Conservation (phyloP, 2,888 invertebrate species). For the Chymomyza amoena region DNA sequence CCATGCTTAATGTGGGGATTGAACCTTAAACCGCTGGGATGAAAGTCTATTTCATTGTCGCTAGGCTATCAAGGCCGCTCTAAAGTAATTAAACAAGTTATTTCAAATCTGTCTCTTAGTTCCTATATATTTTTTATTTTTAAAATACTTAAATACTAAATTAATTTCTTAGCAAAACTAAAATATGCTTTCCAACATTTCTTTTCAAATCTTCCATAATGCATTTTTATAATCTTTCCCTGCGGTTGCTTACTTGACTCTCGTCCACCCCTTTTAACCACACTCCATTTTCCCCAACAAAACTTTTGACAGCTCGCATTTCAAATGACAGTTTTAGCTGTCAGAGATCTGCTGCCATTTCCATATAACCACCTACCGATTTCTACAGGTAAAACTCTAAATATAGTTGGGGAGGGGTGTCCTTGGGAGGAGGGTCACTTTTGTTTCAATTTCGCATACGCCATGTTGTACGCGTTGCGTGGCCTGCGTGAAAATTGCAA, state of each 20-base stretch:
- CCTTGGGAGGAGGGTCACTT: not conserved
- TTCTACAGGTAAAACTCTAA: constrained; percentile 1
- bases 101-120: too few relatives aligned
- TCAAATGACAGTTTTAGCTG: constrained; percentile 75
- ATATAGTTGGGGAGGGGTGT: not conserved
- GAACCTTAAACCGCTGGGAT: too few relatives aligned
- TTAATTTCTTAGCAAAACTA: too few relatives aligned
- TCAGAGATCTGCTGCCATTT: constrained; percentile 39
- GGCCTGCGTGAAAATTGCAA: constrained; percentile 74
- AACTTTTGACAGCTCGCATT: constrained; percentile 55
- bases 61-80: too few relatives aligned
- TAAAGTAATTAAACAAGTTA: too few relatives aligned
- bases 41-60: too few relatives aligned
- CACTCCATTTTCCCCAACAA: not conserved
- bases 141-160: too few relatives aligned
- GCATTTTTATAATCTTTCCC: not conserved
- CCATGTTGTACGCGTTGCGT: constrained; percentile 45
- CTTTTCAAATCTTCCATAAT: too few relatives aligned
- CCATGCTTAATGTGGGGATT: too few relatives aligned
- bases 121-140: too few relatives aligned
- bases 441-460: constrained; percentile 59
- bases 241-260: not conserved
- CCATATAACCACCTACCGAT: not conserved
- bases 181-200: too few relatives aligned
- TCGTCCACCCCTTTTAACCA: not conserved